A percentile compares a stretch with the other conserved stretches of the same genome.
phyloP scores from a whole-genome alignment of 2,888 invertebrate genomes.

The Spialia ferax region DNA sequence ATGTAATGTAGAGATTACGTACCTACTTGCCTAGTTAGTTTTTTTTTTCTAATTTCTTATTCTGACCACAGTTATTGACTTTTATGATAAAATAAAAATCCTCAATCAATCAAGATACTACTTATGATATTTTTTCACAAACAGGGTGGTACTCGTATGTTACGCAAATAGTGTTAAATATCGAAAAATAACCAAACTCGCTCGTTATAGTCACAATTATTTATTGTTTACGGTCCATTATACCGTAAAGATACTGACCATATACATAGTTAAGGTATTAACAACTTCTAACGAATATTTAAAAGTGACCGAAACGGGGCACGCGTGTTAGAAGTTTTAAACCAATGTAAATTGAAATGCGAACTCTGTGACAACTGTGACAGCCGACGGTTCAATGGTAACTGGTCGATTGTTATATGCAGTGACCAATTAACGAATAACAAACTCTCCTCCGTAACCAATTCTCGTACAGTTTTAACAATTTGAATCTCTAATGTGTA shows the following conservation, averaged over 20 bases:
- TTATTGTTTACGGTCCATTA: slow-evolving; percentile 77
- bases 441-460: slow-evolving; percentile 80
- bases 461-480: slow-evolving; percentile 85
- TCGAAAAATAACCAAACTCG: slow-evolving; percentile 44
- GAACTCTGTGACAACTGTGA: background rate
- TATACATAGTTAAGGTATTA: slow-evolving; percentile 69
- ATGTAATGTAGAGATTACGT: too few species aligned
- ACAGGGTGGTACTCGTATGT: slow-evolving; percentile 21
- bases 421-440: slow-evolving; percentile 81
- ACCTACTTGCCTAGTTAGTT: too few species aligned
- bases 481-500: slow-evolving; percentile 78
- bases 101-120: too few species aligned
- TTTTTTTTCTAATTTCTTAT: too few species aligned
- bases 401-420: slow-evolving; percentile 55
- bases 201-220: slow-evolving; percentile 63
- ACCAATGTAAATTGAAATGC: slow-evolving; percentile 48
- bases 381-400: background rate
- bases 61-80: too few species aligned
- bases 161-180: slow-evolving; percentile 36
- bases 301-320: slow-evolving; percentile 68
- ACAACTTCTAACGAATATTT: slow-evolving; percentile 75
- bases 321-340: slow-evolving; percentile 42
- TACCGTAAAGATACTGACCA: slow-evolving; percentile 66
- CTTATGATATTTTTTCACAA: background rate
- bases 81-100: too few species aligned